Evolutionary conservation across 2,113 vertebrate genomes (phyloP).

Genomic region (Saguinus midas): DNA sequence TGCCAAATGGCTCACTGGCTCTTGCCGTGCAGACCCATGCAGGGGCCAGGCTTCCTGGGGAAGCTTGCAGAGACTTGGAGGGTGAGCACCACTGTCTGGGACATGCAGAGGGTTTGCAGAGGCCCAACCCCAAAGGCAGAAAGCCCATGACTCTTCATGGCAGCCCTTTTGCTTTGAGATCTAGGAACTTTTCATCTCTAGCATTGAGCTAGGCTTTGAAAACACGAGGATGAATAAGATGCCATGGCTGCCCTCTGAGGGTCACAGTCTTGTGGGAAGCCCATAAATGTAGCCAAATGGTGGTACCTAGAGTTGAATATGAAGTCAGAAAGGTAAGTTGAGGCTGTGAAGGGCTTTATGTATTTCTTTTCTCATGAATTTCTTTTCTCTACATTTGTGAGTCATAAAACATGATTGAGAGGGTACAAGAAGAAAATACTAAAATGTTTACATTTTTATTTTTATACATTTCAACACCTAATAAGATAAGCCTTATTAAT

Average conservation of each 20-base stretch:
- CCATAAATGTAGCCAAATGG: not conserved
- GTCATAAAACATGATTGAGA: not conserved
- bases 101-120: not conserved
- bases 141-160: rapidly evolving
- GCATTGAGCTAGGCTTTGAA: not conserved
- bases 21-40: not conserved
- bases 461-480: not conserved
- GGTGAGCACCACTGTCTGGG: not conserved
- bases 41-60: not conserved
- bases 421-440: not conserved
- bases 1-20: not conserved
- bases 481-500: not conserved
- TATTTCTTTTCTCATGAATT: too few relatives aligned
- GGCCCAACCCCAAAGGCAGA: not conserved
- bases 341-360: not conserved
- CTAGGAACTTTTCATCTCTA: not conserved
- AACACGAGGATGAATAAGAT: not conserved
- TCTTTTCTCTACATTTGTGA: not conserved
- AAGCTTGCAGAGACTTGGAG: not conserved
- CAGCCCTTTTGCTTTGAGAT: not conserved
- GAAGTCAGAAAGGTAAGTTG: not conserved
- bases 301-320: not conserved
- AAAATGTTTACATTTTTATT: not conserved
- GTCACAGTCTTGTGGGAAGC: not conserved
- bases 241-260: not conserved